Base-by-base conservation (phyloP, 2,888 invertebrate species). In the Papilio protenor region DNA sequence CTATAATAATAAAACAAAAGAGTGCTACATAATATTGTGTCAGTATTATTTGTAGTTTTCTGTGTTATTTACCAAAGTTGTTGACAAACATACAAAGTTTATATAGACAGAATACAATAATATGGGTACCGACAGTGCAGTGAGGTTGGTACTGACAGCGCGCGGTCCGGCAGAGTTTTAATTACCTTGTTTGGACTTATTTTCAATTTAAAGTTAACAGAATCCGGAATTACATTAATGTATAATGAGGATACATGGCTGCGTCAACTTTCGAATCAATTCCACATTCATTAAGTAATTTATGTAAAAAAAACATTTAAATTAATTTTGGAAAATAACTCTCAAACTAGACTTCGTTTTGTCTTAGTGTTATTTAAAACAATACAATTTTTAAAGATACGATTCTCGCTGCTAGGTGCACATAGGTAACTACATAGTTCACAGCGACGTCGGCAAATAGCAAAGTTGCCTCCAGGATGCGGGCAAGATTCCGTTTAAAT, bases 171-270 rank as follows among this genome's bases (percentile, higher is more conserved):
- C 18, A 18, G 49, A 71, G 23, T 71, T 71, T 71, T 71, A 71
- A 71, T 71, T 71, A 71, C 66, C 45, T 69, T 45, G 66, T 23
- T 49, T 49, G 71, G 27, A 71, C 47, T 49, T 71, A 71, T 71
- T 71, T 52, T 14, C 71, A 47, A 71, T 49, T 71, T 71, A 71
- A 71, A 71, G 49, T 71, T 71, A 71, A 71, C 70, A 10, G 12
- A 47, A 49, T 71, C 16, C 6, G 23, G 18, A 23, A 49, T 49
- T 49, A 49, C 49, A 71, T 49, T 27, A 21, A 69, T 66, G 40
- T 66, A 66, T 40, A 66, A 45, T 45, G 45, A 45, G 40, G 11
- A 45, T 45, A 21, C 21, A 45, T n/a, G 27, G 23, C 21, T 59
- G 4, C 59, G 18, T 40, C 18, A 40, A 66, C 66, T 66, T 66